A percentile compares a stretch with the other conserved stretches of the same genome.
Conservation (phyloP, 2,888 invertebrate genomes). For the Polia nebulosa region DNA sequence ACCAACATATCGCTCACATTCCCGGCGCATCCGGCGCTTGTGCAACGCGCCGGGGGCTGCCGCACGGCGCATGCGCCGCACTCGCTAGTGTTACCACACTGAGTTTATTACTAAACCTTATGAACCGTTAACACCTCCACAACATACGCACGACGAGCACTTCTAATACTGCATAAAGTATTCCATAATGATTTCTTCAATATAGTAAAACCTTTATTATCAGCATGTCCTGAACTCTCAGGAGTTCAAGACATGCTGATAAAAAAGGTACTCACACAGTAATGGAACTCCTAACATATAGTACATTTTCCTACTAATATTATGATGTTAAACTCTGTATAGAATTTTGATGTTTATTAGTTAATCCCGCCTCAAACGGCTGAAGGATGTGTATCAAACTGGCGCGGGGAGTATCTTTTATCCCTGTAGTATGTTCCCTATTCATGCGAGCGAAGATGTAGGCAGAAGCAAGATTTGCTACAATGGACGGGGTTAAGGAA, state of each 20-base stretch:
- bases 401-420: too few species aligned
- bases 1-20: conserved; percentile 34
- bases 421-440: neutral
- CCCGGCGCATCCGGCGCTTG: conserved; percentile 39
- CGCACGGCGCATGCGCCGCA: neutral
- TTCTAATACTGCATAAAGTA: neutral
- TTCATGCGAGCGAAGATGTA: neutral
- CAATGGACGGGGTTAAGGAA: neutral
- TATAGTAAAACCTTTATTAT: neutral
- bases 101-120: conserved; percentile 31
- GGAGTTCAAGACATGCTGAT: too few species aligned
- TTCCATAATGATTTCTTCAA: conserved; percentile 4
- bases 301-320: neutral
- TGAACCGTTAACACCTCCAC: conserved; percentile 23
- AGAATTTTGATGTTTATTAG: neutral
- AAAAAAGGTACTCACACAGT: too few species aligned
- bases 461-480: neutral
- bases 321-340: neutral
- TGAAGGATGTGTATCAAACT: too few species aligned
- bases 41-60: conserved; percentile 24
- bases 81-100: conserved; percentile 22
- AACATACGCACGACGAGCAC: conserved; percentile 6
- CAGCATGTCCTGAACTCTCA: too few species aligned
- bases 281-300: neutral
- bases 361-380: neutral